These are phyloP conservation scores for Tragelaphus imberbis DNA, from an alignment of 2,113 vertebrate species.

Conservation along the genomic window DNA sequence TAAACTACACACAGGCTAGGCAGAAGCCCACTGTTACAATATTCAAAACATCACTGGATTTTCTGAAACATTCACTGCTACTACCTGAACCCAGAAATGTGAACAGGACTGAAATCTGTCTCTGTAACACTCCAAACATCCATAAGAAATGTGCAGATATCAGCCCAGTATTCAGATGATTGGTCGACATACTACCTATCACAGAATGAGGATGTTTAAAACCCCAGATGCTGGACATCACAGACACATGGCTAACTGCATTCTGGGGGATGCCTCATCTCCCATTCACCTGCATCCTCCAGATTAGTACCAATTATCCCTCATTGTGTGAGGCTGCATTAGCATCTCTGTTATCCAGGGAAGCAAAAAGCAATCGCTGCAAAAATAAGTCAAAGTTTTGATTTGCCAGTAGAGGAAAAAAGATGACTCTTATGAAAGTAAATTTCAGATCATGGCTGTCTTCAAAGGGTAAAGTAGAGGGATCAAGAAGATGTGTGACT, in stretches of 20 bases:
- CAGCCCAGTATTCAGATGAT: fast-evolving
- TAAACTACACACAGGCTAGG: background rate
- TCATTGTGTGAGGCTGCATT: background rate
- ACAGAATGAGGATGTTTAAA: fast-evolving
- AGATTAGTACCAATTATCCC: fast-evolving
- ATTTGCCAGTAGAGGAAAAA: background rate
- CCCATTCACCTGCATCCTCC: too few relatives aligned
- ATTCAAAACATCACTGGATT: fast-evolving
- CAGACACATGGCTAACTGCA: fast-evolving
- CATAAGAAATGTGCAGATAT: fast-evolving
- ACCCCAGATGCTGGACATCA: background rate
- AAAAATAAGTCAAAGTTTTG: background rate
- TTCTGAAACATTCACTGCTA: background rate
- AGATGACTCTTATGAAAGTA: background rate
- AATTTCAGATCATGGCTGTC: background rate
- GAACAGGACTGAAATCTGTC: background rate
- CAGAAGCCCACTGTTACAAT: background rate
- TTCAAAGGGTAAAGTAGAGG: background rate
- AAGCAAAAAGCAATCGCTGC: background rate
- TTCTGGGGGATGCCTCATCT: background rate
- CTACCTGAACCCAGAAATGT: background rate
- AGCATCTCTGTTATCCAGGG: background rate
- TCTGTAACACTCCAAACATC: background rate
- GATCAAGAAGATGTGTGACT: background rate
- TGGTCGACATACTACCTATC: fast-evolving